These are phyloP conservation scores for Nesogale talazaci DNA, from an alignment of 2,113 vertebrate genomes.

Conservation along the genomic window DNA sequence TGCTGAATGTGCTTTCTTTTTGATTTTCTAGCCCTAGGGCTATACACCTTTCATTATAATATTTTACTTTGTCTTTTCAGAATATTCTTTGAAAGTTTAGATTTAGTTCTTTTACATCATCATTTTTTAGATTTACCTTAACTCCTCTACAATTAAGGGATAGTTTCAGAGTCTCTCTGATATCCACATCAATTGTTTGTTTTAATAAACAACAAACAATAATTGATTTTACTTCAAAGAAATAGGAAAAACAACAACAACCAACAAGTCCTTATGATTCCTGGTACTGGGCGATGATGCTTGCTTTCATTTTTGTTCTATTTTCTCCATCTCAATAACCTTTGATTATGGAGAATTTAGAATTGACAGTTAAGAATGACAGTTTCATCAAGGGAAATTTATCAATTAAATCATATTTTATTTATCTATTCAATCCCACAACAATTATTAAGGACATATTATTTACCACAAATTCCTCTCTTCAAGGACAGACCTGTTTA, in stretches of 20 bases:
- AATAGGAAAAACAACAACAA: not conserved
- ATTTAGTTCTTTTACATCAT: no score
- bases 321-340: not conserved
- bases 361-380: not conserved
- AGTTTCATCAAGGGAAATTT: not conserved
- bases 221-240: not conserved
- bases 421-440: not conserved
- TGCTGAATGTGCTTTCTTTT: no score
- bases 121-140: no score
- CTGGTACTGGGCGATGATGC: not conserved
- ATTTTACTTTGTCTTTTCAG: no score
- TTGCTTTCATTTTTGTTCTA: constrained; percentile 11
- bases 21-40: no score
- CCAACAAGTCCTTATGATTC: not conserved
- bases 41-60: no score
- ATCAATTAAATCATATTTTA: constrained; percentile 25
- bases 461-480: constrained; percentile 38
- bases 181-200: no score
- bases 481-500: constrained; percentile 34
- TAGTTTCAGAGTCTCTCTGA: no score
- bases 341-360: not conserved
- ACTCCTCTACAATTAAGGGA: no score
- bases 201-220: not conserved
- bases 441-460: constrained; percentile 20
- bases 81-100: no score